A percentile compares a stretch with the other conserved stretches of the same genome.
These are phyloP conservation scores for Pogonomyrmex californicus DNA, from an alignment of 1,140 invertebrate species.

Conservation along the genomic window DNA sequence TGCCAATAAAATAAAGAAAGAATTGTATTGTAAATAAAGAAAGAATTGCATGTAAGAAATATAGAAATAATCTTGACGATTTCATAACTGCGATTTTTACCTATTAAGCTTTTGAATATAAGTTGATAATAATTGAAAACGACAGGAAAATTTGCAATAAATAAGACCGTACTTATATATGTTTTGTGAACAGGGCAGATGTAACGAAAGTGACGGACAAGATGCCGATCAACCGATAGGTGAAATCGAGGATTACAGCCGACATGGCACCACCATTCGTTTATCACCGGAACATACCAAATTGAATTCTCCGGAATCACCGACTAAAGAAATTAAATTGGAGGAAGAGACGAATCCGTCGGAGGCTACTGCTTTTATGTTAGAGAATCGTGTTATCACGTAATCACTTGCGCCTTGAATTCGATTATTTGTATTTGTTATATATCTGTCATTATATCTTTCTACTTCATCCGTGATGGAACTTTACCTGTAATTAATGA, in stretches of 20 bases:
- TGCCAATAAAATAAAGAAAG: too few species aligned
- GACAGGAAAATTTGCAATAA: background rate
- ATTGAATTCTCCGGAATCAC: conserved; percentile 69
- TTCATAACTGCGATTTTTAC: too few species aligned
- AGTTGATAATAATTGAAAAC: background rate
- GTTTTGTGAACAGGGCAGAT: conserved; percentile 51
- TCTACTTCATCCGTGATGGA: background rate
- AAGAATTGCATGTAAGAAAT: too few species aligned
- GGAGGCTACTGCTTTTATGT: conserved; percentile 59
- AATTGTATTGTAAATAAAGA: too few species aligned
- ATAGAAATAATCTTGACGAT: too few species aligned
- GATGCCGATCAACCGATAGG: conserved; percentile 64
- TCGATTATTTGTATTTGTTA: conserved; percentile 2
- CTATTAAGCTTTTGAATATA: background rate
- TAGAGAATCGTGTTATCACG: background rate
- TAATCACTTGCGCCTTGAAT: background rate
- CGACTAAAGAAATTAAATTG: conserved; percentile 42
- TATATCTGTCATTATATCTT: background rate
- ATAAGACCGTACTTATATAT: conserved; percentile 20
- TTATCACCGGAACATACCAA: conserved; percentile 68
- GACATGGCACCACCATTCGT: conserved; percentile 69
- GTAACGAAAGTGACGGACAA: conserved; percentile 38
- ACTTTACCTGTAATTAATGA: background rate
- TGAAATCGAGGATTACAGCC: conserved; percentile 69
- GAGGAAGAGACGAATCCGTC: conserved; percentile 63